These are phyloP conservation scores for Nysson spinosus DNA, from an alignment of 2,888 invertebrate species.

Conservation along the genomic window DNA sequence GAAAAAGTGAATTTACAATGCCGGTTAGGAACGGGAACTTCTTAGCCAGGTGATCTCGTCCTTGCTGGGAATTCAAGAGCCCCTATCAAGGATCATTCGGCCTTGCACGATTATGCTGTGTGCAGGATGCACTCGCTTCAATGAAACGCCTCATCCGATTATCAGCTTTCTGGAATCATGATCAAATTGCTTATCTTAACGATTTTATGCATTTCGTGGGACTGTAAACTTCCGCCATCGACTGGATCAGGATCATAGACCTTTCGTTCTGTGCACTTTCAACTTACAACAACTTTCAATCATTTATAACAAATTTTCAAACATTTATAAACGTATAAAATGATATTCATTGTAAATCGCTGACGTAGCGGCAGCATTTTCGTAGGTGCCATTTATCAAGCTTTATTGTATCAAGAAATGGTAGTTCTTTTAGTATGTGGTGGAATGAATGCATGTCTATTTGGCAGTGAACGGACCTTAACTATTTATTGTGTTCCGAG, in stretches of 20 bases:
- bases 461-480: slow-evolving; percentile 20
- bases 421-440: no score
- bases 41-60: slow-evolving; percentile 38
- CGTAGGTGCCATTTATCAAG: no score
- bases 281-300: no score
- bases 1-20: slow-evolving; percentile 49
- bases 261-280: no score
- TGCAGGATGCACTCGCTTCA: slow-evolving; percentile 19
- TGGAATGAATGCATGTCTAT: no score
- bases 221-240: background rate
- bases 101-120: slow-evolving; percentile 21
- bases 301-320: no score
- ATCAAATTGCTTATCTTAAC: slow-evolving; percentile 8
- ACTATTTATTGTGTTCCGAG: slow-evolving; percentile 19
- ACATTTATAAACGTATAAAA: no score
- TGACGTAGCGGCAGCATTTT: no score
- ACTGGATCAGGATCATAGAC: no score
- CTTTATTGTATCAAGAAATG: no score
- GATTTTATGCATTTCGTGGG: no score
- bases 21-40: slow-evolving; percentile 28
- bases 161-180: slow-evolving; percentile 19
- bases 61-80: slow-evolving; percentile 58
- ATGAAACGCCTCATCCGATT: slow-evolving; percentile 26
- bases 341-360: no score
- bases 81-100: slow-evolving; percentile 49